phyloP scores from a whole-genome alignment of 2,113 vertebrate genomes.

The Campylorhamphus procurvoides region DNA sequence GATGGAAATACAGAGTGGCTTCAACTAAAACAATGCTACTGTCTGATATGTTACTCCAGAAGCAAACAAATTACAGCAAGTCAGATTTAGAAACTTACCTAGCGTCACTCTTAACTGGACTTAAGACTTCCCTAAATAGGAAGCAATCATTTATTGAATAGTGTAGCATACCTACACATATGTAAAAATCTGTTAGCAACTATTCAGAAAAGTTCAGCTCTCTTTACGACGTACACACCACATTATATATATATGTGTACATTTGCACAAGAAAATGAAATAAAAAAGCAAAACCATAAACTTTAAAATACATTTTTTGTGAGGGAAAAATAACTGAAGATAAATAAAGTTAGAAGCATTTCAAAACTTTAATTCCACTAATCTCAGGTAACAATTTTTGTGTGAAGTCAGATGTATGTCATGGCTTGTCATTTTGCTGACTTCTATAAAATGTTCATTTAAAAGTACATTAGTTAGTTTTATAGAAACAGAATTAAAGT shows the following conservation, averaged over 20 bases:
- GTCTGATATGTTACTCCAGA: background rate
- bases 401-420: background rate
- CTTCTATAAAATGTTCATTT: background rate
- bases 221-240: background rate
- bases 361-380: slow-evolving; percentile 37
- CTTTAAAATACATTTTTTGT: background rate
- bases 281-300: background rate
- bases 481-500: background rate
- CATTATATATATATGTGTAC: too few species aligned
- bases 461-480: background rate
- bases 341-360: slow-evolving; percentile 16
- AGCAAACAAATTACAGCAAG: background rate
- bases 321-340: background rate
- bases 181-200: background rate
- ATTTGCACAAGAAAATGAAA: background rate
- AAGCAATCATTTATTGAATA: background rate
- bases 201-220: background rate
- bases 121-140: background rate
- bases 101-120: background rate
- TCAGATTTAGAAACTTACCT: background rate
- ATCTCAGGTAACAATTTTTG: slow-evolving; percentile 1
- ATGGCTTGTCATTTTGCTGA: background rate
- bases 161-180: background rate
- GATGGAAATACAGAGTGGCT: background rate
- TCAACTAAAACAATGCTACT: background rate